Evolutionary conservation across 2,797 vertebrate species (phyloP), one percentile per base, ranked within the genome.

Genomic region (Trichosurus vulpecula): DNA sequence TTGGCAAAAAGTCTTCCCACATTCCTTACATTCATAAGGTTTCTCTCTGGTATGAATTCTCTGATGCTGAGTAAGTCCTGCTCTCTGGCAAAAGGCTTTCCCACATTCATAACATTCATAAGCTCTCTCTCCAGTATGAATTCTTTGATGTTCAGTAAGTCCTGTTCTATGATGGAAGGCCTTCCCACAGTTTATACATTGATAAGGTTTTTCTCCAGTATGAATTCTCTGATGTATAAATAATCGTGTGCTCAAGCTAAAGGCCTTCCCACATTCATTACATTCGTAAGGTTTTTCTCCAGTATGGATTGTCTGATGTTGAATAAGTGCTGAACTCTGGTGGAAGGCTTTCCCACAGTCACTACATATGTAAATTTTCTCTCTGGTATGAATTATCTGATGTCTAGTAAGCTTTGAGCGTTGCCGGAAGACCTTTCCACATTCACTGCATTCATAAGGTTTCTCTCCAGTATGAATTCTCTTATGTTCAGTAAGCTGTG

Each of bases 281-380:
- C 98, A 98, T 41, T 91, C 58, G 57, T 98, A 97, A 13, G 96
- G 97, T 53, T 96, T 98, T 91, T 98, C 97, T 52, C 98, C 97
- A 3, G 98, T 98, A 61, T 98, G 98, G 27, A 53, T 95, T 90
- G 97, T 97, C 56, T 95, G 96, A 54, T 98, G 97, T 41, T 95
- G 93, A 55, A 97, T 91, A n/a, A 98, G 97, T 61, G 97, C 98
- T 57, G 97, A 74, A 54, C 96, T 97, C 93, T 98, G 97, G 47
- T 96, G 97, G 94, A 98, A 98, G 47, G 93, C 93, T 94, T 98
- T 98, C 25, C 97, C 98, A 4, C 98, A 98, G 10, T 97, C 96
- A 14, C 54, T 95, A 93, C 97, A 98, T 25, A 66, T 22, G 2
- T 94, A 97, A 3, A 97, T 97, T 41, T 97, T 98, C 55, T 96